phyloP scores from a whole-genome alignment of 2,888 invertebrate genomes.

The Mylabris sibirica region DNA sequence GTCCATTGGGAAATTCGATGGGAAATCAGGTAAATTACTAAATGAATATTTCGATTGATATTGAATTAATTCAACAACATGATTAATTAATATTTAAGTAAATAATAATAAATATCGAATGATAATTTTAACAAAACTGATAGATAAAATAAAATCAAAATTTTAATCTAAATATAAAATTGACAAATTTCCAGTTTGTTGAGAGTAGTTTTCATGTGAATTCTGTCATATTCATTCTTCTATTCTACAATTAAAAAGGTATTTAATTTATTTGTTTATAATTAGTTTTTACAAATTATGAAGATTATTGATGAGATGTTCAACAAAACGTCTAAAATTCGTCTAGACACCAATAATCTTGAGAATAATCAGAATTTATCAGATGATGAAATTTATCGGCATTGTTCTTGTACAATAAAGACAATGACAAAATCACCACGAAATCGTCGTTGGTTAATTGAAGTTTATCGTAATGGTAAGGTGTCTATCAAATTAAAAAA shows the following conservation, averaged over 20 bases:
- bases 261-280: background rate
- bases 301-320: background rate
- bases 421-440: constrained; percentile 2
- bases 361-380: background rate
- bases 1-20: background rate
- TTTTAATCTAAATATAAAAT: background rate
- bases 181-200: background rate
- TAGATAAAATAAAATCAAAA: background rate
- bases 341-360: background rate
- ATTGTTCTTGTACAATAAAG: constrained; percentile 6
- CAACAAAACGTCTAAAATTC: background rate
- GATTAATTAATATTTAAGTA: too few relatives aligned
- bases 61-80: background rate
- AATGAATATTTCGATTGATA: background rate
- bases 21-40: background rate
- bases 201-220: background rate
- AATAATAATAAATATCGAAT: too few relatives aligned
- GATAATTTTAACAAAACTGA: background rate
- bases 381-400: background rate
- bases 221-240: background rate
- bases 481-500: background rate
- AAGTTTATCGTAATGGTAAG: constrained; percentile 9
- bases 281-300: background rate
- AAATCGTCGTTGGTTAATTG: constrained; percentile 13
- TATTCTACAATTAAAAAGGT: background rate